These are phyloP conservation scores for Gymnocypris eckloni DNA, from an alignment of 2,797 vertebrate species.

Conservation along the genomic window DNA sequence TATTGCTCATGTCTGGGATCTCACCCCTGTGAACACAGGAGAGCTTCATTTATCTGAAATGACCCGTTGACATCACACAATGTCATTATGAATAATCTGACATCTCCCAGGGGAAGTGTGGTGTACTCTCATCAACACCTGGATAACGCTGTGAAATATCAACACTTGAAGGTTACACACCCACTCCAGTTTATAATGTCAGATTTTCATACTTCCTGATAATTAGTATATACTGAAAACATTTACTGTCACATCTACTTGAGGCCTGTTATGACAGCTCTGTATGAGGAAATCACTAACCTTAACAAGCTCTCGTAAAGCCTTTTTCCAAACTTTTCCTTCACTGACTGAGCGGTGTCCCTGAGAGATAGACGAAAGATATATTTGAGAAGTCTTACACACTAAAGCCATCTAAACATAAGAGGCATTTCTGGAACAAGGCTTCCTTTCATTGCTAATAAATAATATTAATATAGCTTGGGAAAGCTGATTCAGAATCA, in stretches of 20 bases:
- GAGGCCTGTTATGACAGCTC: neutral
- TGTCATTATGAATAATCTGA: constrained; percentile 32
- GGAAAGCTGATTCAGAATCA: neutral
- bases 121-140: constrained; percentile 37
- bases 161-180: constrained; percentile 44
- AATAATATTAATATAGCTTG: neutral
- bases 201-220: neutral
- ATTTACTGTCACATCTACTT: neutral
- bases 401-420: constrained; percentile 3
- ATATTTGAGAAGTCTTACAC: neutral
- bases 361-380: constrained; percentile 67
- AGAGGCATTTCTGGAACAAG: neutral
- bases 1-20: constrained; percentile 92
- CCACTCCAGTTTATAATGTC: constrained; percentile 5
- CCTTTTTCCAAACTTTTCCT: constrained; percentile 95
- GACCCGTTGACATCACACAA: constrained; percentile 47
- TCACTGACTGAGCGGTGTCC: constrained; percentile 92
- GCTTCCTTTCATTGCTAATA: neutral
- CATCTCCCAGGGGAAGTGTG: neutral
- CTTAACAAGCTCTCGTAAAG: constrained; percentile 90
- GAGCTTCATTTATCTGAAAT: constrained; percentile 7
- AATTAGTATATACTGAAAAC: neutral
- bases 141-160: constrained; percentile 38
- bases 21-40: constrained; percentile 81
- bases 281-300: constrained; percentile 72